Conservation (phyloP, 2,797 vertebrate genomes). For the Holocentrus rufus region DNA sequence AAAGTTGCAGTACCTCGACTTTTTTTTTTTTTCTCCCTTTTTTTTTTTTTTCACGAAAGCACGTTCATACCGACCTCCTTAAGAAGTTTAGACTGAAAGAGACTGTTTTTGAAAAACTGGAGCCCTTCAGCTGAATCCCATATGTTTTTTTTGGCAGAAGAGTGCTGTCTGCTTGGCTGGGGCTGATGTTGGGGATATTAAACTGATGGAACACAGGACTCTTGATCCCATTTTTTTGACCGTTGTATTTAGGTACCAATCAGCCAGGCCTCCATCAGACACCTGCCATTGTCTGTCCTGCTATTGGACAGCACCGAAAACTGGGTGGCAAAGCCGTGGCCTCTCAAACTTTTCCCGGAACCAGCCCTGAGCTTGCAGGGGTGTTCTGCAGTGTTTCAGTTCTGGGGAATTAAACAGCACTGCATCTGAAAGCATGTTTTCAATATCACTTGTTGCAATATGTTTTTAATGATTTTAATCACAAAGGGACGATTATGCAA, state of each 20-base stretch:
- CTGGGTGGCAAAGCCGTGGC: not conserved
- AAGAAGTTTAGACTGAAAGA: constrained; percentile 93
- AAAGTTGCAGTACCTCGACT: constrained; percentile 80
- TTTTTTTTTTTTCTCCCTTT: constrained; percentile 15
- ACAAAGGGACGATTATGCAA: not conserved
- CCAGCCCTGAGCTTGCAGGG: not conserved
- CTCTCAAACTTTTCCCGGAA: constrained; percentile 1
- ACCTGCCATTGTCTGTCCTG: constrained; percentile 84
- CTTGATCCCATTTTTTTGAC: constrained; percentile 87
- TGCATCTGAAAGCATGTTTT: constrained; percentile 6
- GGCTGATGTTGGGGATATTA: constrained; percentile 87
- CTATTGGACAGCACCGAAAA: not conserved
- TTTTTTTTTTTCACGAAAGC: constrained; percentile 80
- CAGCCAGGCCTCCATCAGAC: constrained; percentile 74
- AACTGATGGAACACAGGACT: constrained; percentile 92
- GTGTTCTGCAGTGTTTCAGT: not conserved
- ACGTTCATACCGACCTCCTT: constrained; percentile 88
- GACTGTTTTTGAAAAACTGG: constrained; percentile 88
- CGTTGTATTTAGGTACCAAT: constrained; percentile 82
- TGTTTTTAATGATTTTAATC: too few relatives aligned
- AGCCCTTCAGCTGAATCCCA: constrained; percentile 87
- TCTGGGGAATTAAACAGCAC: not conserved
- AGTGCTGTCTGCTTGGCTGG: constrained; percentile 89
- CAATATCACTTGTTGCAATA: not conserved
- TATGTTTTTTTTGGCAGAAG: constrained; percentile 95